A percentile compares a stretch with the other conserved stretches of the same genome.
Conservation (phyloP, 2,797 vertebrate species). For the Helicolenus hilgendorfi region DNA sequence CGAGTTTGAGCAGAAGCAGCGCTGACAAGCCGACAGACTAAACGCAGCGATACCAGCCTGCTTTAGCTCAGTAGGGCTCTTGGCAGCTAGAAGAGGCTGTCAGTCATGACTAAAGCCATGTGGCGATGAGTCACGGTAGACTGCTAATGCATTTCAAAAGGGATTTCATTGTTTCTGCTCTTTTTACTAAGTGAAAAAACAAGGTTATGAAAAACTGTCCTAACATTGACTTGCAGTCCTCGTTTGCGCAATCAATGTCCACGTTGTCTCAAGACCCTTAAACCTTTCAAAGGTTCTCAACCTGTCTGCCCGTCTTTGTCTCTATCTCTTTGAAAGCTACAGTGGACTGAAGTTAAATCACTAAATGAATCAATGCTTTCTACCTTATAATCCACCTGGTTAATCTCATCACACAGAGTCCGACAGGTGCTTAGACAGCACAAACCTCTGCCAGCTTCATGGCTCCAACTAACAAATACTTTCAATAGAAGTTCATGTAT, state of each 20-base stretch:
- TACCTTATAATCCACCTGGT: constrained; percentile 6
- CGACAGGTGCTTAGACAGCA: neutral
- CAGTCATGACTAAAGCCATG: constrained; percentile 46
- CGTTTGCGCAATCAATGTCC: constrained; percentile 7
- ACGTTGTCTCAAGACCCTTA: neutral
- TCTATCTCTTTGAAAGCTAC: neutral
- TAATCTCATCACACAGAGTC: constrained; percentile 10
- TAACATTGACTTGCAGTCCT: neutral
- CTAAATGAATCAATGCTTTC: constrained; percentile 14
- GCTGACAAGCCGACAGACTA: constrained; percentile 34
- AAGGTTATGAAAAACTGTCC: neutral
- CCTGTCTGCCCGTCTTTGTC: neutral
- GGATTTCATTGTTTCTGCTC: neutral
- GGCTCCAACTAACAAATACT: neutral
- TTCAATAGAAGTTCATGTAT: neutral
- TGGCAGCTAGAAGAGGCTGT: constrained; percentile 63
- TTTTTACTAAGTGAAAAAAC: neutral
- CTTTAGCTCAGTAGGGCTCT: constrained; percentile 28
- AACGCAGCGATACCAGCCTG: constrained; percentile 39
- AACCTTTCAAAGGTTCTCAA: constrained; percentile 13
- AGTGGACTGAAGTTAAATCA: constrained; percentile 18
- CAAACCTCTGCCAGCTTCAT: neutral
- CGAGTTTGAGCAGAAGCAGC: constrained; percentile 49
- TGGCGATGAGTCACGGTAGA: constrained; percentile 43
- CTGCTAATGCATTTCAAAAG: constrained; percentile 28